Evolutionary conservation across 2,888 invertebrate genomes (phyloP).

Genomic region (Athripsodes cinereus): DNA sequence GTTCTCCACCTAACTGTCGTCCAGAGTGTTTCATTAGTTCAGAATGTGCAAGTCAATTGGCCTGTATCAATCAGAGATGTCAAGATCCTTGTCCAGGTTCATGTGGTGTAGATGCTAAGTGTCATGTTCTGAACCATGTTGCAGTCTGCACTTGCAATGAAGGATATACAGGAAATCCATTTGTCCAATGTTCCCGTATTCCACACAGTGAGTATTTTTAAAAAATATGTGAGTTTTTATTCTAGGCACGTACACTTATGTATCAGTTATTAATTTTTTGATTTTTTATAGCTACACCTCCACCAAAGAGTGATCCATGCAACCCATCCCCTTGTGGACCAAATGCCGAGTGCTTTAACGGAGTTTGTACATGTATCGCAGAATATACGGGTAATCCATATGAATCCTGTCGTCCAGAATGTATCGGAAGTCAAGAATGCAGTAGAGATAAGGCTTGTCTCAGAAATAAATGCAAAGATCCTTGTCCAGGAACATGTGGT

Average conservation of each 20-base stretch:
- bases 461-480: constrained; percentile 64
- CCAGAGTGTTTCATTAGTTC: constrained; percentile 76
- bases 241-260: not conserved
- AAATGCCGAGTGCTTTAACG: constrained; percentile 62
- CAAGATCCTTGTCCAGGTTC: constrained; percentile 78
- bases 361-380: constrained; percentile 59
- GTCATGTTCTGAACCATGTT: constrained; percentile 72
- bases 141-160: constrained; percentile 75
- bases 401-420: constrained; percentile 66
- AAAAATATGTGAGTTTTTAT: not conserved
- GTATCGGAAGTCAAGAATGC: constrained; percentile 64
- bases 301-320: constrained; percentile 48
- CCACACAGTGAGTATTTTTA: constrained; percentile 31
- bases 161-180: constrained; percentile 75
- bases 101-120: constrained; percentile 73
- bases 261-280: not conserved
- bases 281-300: constrained; percentile 31
- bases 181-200: constrained; percentile 61
- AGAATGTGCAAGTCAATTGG: constrained; percentile 70
- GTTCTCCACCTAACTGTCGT: constrained; percentile 72
- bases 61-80: constrained; percentile 74
- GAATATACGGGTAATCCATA: constrained; percentile 65
- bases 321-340: constrained; percentile 67
- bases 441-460: constrained; percentile 61
- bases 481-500: constrained; percentile 69